Conservation (phyloP, 1,140 invertebrate genomes). For the Pseudachorutes palmiensis region DNA sequence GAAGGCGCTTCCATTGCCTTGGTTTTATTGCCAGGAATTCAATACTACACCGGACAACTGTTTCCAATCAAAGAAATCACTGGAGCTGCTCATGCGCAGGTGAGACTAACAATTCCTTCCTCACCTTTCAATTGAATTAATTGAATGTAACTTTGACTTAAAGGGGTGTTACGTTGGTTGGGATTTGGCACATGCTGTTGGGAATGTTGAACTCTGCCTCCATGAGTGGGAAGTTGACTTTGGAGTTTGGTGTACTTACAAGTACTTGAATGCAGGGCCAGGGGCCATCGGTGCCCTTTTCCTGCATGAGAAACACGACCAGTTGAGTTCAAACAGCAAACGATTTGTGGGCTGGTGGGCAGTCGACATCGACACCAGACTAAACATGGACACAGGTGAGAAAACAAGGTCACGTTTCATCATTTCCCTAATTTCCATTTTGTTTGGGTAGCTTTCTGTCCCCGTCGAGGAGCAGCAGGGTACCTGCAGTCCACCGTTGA, state of each 20-base stretch:
- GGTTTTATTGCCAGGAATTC: slow-evolving; percentile 51
- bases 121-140: slow-evolving; percentile 45
- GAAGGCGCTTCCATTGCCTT: slow-evolving; percentile 51
- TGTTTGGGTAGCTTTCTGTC: not conserved
- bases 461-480: not conserved
- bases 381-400: not conserved
- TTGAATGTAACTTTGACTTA: slow-evolving; percentile 50
- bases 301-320: slow-evolving; percentile 44
- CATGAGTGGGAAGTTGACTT: slow-evolving; percentile 60
- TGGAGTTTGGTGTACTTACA: slow-evolving; percentile 59
- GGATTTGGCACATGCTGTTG: slow-evolving; percentile 58
- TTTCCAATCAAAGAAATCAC: slow-evolving; percentile 15
- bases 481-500: not conserved
- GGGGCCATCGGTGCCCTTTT: slow-evolving; percentile 52
- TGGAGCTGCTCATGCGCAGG: not conserved
- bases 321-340: not conserved
- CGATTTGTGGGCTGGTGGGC: not conserved
- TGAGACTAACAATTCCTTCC: slow-evolving; percentile 52
- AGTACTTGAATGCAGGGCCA: slow-evolving; percentile 54
- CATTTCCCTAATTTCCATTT: too few species aligned
- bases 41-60: slow-evolving; percentile 52
- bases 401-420: not conserved
- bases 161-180: slow-evolving; percentile 55
- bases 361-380: not conserved
- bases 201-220: slow-evolving; percentile 52